A percentile compares a stretch with the other conserved stretches of the same genome.
Evolutionary conservation across 2,113 vertebrate genomes (phyloP).

Genomic region (Malurus melanocephalus): DNA sequence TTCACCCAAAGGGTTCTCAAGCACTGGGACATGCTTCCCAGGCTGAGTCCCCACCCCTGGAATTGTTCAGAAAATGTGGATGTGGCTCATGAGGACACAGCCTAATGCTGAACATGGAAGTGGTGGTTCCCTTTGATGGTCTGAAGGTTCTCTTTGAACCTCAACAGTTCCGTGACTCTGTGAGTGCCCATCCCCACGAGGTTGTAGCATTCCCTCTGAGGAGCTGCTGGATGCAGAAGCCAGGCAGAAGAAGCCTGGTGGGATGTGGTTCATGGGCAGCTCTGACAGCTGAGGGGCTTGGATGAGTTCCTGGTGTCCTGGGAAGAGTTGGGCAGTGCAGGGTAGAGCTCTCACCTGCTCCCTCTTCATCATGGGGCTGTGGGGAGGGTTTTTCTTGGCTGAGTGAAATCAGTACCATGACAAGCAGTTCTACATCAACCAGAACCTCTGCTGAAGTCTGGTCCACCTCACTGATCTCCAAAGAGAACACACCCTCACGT

Average conservation of each 20-base stretch:
- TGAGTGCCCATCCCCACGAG: accelerated
- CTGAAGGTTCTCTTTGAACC: not conserved
- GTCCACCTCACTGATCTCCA: not conserved
- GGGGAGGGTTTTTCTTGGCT: not conserved
- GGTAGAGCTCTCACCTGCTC: not conserved
- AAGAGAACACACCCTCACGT: not conserved
- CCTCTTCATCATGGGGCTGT: accelerated
- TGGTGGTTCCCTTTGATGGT: accelerated
- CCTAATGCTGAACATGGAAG: not conserved
- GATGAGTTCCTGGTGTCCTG: not conserved
- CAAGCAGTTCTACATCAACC: accelerated
- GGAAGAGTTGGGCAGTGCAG: not conserved
- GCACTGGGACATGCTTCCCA: not conserved
- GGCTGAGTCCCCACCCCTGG: not conserved
- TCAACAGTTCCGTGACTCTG: not conserved
- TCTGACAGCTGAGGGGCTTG: not conserved
- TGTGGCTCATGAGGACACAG: not conserved
- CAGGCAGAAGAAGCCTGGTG: not conserved
- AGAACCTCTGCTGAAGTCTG: not conserved
- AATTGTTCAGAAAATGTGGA: not conserved
- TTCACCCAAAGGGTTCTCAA: not conserved
- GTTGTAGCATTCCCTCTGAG: accelerated
- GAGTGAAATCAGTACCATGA: not conserved
- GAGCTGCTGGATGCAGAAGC: not conserved
- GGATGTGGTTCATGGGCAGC: not conserved